Percentiles rank a stretch among this genome's conserved stretches.
These are phyloP conservation scores for Columba livia DNA, from an alignment of 2,113 vertebrate species.

Conservation along the genomic window DNA sequence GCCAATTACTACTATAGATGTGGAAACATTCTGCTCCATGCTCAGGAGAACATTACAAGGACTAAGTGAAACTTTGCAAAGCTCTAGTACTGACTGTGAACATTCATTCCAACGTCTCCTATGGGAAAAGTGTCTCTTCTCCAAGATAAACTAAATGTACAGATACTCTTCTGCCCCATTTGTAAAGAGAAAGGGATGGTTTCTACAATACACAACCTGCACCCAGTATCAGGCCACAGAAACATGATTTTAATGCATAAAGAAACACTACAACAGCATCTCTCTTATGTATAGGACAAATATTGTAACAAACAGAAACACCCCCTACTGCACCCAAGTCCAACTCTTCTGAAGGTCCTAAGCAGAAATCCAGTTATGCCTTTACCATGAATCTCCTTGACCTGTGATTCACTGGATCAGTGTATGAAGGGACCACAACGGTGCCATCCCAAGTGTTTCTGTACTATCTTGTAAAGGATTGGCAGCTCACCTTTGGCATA, in stretches of 20 bases:
- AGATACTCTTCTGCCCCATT: not conserved
- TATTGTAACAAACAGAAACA: not conserved
- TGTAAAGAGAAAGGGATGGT: not conserved
- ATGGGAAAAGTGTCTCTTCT: not conserved
- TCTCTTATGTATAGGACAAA: not conserved
- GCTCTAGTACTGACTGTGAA: not conserved
- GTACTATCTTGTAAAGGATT: not conserved
- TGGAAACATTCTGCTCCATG: not conserved
- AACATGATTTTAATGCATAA: not conserved
- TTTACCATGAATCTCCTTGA: not conserved
- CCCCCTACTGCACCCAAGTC: not conserved
- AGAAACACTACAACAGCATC: not conserved
- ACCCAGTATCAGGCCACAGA: not conserved
- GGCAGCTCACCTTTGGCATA: slow-evolving; percentile 88
- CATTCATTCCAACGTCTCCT: not conserved
- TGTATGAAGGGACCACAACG: not conserved
- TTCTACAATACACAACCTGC: not conserved
- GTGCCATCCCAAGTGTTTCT: not conserved
- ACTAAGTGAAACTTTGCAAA: not conserved
- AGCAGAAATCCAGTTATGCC: not conserved
- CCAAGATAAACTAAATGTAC: not conserved
- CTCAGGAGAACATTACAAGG: not conserved
- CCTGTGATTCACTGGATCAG: not conserved
- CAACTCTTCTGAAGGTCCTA: not conserved
- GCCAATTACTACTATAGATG: not conserved